Percentiles rank a stretch among this genome's conserved stretches.
Conservation (phyloP, 2,113 vertebrate genomes). For the Nesospiza acunhae region DNA sequence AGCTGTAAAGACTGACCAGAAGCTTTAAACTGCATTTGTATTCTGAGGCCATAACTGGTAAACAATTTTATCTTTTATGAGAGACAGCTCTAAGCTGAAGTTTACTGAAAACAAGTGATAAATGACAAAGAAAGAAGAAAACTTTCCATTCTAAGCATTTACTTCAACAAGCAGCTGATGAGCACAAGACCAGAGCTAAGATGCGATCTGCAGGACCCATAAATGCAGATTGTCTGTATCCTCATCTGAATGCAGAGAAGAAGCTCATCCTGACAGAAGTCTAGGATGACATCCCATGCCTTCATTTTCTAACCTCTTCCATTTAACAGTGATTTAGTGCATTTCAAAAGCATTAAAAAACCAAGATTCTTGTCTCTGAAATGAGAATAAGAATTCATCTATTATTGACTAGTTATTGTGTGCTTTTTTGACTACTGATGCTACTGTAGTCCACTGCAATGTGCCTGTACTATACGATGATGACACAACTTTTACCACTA, state of each 20-base stretch:
- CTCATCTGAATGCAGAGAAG: not conserved
- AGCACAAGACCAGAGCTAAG: not conserved
- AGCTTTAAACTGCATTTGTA: not conserved
- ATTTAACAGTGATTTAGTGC: not conserved
- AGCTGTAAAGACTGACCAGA: not conserved
- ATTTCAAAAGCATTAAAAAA: not conserved
- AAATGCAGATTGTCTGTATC: not conserved
- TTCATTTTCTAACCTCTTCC: not conserved
- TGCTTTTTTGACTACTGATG: not conserved
- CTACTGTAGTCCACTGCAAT: not conserved
- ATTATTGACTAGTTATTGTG: not conserved
- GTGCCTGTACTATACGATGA: not conserved
- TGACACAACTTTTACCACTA: not conserved
- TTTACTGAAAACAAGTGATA: not conserved
- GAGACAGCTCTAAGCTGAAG: not conserved
- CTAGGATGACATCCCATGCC: not conserved
- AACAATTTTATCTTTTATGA: not conserved
- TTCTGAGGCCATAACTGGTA: not conserved
- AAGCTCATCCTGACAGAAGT: not conserved
- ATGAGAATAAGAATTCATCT: not conserved
- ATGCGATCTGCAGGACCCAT: not conserved
- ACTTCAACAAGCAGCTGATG: not conserved
- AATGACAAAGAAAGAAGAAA: not conserved
- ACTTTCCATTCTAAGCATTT: not conserved
- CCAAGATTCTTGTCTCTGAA: not conserved